Conservation (phyloP, 2,113 vertebrate species). For the Meleagris gallopavo region DNA sequence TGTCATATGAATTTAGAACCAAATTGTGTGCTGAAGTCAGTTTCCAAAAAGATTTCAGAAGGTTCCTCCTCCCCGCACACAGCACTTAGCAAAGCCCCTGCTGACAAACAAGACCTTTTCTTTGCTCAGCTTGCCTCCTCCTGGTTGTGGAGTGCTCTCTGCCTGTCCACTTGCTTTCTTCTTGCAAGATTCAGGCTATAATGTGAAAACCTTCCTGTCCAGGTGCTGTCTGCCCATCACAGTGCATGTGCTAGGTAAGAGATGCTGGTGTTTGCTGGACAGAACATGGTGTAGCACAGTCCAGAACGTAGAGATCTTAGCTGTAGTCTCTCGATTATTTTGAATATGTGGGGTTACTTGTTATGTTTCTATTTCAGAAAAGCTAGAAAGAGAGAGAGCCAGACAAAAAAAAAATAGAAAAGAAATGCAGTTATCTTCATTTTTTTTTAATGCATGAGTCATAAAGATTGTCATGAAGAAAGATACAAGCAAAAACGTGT, state of each 20-base stretch:
- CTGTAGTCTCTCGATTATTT: background rate
- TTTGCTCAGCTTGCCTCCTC: background rate
- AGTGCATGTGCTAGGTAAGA: accelerated
- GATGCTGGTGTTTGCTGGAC: background rate
- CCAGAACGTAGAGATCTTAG: background rate
- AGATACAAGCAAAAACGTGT: background rate
- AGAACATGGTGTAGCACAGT: accelerated
- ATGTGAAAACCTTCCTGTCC: accelerated
- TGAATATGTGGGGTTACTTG: background rate
- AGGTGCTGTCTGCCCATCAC: background rate
- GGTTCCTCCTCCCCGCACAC: background rate
- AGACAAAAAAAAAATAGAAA: background rate
- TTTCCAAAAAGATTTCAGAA: background rate
- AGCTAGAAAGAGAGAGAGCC: background rate
- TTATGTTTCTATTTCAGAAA: background rate
- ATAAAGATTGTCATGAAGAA: background rate
- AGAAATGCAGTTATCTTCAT: accelerated
- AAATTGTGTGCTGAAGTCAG: background rate
- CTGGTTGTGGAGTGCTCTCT: background rate
- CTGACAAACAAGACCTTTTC: background rate
- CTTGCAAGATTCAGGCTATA: background rate
- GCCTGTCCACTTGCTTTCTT: background rate
- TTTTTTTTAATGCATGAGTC: background rate
- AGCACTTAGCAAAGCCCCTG: background rate
- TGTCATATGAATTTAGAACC: background rate